Evolutionary conservation across 2,888 invertebrate genomes (phyloP), one percentile per base, ranked within the genome.

Genomic region (Magallana nippona): DNA sequence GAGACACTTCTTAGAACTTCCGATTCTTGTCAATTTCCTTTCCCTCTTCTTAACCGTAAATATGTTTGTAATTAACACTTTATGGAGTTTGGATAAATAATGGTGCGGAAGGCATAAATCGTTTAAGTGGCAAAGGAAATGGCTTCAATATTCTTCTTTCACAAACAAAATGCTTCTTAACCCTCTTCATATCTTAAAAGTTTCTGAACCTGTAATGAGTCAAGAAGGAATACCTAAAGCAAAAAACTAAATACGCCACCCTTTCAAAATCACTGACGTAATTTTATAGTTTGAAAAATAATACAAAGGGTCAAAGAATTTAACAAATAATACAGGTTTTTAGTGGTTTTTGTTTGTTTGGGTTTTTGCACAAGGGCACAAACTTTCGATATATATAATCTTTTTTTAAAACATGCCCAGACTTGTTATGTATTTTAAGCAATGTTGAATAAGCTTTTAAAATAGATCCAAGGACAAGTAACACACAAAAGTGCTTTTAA

Each of bases 21-120:
- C 71, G 71, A 71, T 71, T 71, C 27, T 27, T 71, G 13, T 71
- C 22, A 22, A 71, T 71, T 71, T 71, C 71, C 71, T 71, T 11
- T 71, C 22, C 71, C n/a, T 22, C 71, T 27, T 27, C 71, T 71
- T 15, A 22, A 71, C 32, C 32, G 71, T 71, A 71, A 71, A 71
- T 71, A 71, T 71, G 71, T 32, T 71, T 71, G 71, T 71, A 71
- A 71, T 71, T 71, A 71, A 71, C 22, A 71, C 22, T 13, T 22
- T 71, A 27, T 22, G 32, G 71, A 27, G 44, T 71, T 71, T 71
- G 71, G 13, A 71, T 71, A 71, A 71, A 71, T 71, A 71, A 11
- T 10, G 44, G 44, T 44, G 44, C 44, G 13, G 71, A 71, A 71
- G 71, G 71, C 71, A 71, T 32, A 71, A 22, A 27, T 71, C 71